These are phyloP conservation scores for Xenus cinereus DNA, from an alignment of 2,113 vertebrate genomes.

Conservation along the genomic window DNA sequence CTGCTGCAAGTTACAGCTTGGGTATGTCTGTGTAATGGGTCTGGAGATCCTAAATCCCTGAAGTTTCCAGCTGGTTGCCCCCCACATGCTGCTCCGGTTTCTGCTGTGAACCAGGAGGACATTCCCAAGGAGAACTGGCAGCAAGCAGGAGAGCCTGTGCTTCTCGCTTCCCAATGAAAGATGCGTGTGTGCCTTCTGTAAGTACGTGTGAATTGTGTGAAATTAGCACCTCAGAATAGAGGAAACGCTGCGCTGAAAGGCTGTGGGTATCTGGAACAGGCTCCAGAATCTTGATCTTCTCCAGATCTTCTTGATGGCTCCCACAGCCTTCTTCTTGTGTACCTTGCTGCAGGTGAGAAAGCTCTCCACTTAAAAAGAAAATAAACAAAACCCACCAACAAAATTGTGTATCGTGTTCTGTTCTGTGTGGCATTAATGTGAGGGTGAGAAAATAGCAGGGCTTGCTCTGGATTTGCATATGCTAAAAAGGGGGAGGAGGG, in stretches of 20 bases:
- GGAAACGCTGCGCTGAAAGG: neutral
- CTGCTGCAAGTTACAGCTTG: neutral
- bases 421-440: neutral
- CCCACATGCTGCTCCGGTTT: neutral
- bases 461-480: neutral
- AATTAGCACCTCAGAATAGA: neutral
- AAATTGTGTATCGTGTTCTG: too few species aligned
- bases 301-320: neutral
- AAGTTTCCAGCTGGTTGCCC: neutral
- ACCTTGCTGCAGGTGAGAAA: neutral
- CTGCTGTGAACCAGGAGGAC: fast-evolving
- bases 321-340: neutral
- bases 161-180: neutral
- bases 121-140: neutral
- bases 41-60: neutral
- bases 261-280: neutral
- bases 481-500: neutral
- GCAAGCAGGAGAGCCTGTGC: fast-evolving
- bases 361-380: neutral
- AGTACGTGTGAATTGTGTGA: neutral
- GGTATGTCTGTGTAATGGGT: too few species aligned
- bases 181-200: too few species aligned
- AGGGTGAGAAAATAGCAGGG: neutral
- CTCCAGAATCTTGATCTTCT: neutral
- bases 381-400: neutral